Evolutionary conservation across 1,140 invertebrate species (phyloP).

Genomic region (Daktulosphaira vitifoliae): DNA sequence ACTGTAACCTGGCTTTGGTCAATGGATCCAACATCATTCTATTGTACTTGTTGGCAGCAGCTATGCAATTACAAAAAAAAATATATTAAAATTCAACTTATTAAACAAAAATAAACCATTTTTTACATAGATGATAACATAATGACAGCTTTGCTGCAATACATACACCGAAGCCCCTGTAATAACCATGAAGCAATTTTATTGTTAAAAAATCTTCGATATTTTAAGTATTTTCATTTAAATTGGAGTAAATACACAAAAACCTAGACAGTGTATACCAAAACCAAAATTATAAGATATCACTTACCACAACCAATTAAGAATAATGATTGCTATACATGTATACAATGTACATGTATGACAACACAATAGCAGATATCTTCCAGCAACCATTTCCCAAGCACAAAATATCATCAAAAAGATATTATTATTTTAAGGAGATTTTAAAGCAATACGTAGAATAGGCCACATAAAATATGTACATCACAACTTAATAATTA

Average conservation of each 20-base stretch:
- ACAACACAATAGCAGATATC: conserved; percentile 18
- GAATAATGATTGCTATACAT: too few relatives aligned
- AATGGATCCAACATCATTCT: conserved; percentile 34
- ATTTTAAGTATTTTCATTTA: too few relatives aligned
- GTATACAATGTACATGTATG: too few relatives aligned
- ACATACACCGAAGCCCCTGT: conserved; percentile 25
- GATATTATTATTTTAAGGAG: conserved; percentile 2
- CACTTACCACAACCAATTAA: too few relatives aligned
- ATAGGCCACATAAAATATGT: too few relatives aligned
- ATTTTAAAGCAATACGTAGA: conserved; percentile 22
- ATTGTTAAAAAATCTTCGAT: neutral
- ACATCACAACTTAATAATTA: too few relatives aligned
- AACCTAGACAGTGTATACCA: too few relatives aligned
- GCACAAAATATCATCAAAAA: too few relatives aligned
- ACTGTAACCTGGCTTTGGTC: conserved; percentile 34
- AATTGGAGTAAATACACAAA: too few relatives aligned
- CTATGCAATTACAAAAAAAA: conserved; percentile 3
- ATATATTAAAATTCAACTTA: conserved; percentile 2
- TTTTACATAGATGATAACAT: neutral
- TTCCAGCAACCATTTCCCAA: conserved; percentile 28
- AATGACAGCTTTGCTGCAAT: neutral
- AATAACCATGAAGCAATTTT: conserved; percentile 10
- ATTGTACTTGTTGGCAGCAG: conserved; percentile 20
- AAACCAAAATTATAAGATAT: too few relatives aligned
- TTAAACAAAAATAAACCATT: neutral